Percentiles rank a stretch among this genome's conserved stretches.
Evolutionary conservation across 2,113 vertebrate species (phyloP).

Genomic region (Sceloporus tristichus): DNA sequence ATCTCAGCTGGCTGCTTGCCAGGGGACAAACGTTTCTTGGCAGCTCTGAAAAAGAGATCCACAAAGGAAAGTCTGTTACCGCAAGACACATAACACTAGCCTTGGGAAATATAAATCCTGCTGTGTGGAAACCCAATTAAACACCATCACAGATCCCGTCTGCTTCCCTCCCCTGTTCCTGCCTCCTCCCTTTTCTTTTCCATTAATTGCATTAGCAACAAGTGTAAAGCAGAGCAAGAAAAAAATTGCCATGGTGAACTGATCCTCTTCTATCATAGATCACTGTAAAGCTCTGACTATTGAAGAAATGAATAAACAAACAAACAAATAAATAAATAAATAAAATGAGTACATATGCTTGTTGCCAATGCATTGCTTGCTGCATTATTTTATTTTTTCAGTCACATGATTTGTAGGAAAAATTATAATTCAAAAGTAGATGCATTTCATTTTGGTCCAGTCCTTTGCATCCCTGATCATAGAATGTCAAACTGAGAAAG

Average conservation of each 20-base stretch:
- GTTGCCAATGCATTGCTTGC: background rate
- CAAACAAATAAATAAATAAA: background rate
- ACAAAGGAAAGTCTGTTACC: slow-evolving; percentile 48
- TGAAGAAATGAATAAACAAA: background rate
- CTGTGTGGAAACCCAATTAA: slow-evolving; percentile 60
- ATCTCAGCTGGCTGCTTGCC: slow-evolving; percentile 55
- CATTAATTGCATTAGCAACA: slow-evolving; percentile 44
- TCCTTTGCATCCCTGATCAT: background rate
- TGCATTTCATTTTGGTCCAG: background rate
- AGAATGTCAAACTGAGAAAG: background rate
- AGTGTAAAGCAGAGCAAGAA: slow-evolving; percentile 38
- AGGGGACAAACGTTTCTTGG: slow-evolving; percentile 61
- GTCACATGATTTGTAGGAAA: background rate
- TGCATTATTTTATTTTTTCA: background rate
- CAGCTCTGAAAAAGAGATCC: slow-evolving; percentile 38
- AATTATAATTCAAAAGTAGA: background rate
- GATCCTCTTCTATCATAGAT: slow-evolving; percentile 8
- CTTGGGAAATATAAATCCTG: slow-evolving; percentile 49
- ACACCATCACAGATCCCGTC: slow-evolving; percentile 30
- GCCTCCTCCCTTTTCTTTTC: background rate
- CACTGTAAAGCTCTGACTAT: background rate
- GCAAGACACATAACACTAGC: slow-evolving; percentile 47
- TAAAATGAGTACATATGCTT: background rate
- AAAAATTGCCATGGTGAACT: slow-evolving; percentile 34
- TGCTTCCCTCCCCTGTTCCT: background rate